Evolutionary conservation across 2,888 invertebrate genomes (phyloP).

Genomic region (Dinocampus coccinellae): DNA sequence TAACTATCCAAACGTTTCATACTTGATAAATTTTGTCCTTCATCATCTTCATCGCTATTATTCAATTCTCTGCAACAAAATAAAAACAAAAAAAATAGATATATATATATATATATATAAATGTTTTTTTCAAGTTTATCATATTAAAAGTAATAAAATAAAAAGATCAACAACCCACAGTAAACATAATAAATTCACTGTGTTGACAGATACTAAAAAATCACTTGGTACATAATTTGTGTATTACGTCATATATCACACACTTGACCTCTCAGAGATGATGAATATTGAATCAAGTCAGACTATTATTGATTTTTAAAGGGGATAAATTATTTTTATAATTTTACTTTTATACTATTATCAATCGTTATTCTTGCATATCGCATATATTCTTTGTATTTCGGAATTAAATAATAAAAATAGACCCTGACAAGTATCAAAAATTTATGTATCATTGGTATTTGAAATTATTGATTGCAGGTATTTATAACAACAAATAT

Average conservation of each 20-base stretch:
- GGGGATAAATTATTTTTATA: constrained; percentile 42
- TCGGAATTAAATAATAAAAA: too few species aligned
- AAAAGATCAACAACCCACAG: constrained; percentile 28
- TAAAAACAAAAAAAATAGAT: background rate
- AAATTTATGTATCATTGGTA: background rate
- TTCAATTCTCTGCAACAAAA: constrained; percentile 32
- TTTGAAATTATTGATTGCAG: background rate
- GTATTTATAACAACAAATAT: background rate
- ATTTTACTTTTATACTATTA: background rate
- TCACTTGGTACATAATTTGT: constrained; percentile 22
- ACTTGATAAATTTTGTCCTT: background rate
- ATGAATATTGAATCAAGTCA: constrained; percentile 29
- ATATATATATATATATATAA: background rate
- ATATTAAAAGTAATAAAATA: constrained; percentile 10
- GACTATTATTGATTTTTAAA: constrained; percentile 57
- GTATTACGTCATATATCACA: constrained; percentile 38
- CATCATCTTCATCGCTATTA: background rate
- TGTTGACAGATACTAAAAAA: constrained; percentile 28
- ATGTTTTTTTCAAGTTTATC: background rate
- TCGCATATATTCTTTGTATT: too few species aligned
- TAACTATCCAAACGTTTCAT: constrained; percentile 31
- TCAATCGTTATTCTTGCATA: too few species aligned
- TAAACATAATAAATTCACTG: too few species aligned
- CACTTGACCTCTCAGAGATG: constrained; percentile 35
- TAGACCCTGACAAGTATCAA: background rate